These are phyloP conservation scores for Acanthosepion esculentum DNA, from an alignment of 2,888 invertebrate species.

Conservation along the genomic window DNA sequence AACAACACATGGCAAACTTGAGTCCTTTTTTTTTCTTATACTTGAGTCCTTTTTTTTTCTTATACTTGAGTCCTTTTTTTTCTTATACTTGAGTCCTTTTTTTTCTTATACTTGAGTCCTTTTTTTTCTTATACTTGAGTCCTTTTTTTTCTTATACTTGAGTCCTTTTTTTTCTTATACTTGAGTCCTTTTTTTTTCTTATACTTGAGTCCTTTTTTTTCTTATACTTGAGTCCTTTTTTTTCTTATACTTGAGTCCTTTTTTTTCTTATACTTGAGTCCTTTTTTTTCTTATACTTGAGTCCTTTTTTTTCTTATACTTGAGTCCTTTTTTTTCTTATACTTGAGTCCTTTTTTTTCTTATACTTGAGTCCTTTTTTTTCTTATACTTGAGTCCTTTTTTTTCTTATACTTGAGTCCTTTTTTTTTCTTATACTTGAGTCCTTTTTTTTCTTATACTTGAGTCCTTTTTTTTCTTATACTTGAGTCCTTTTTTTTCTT, in stretches of 20 bases:
- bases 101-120: not conserved
- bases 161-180: not conserved
- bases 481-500: not conserved
- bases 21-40: too few species aligned
- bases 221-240: not conserved
- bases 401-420: not conserved
- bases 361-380: not conserved
- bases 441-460: too few species aligned
- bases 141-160: too few species aligned
- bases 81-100: not conserved
- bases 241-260: not conserved
- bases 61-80: too few species aligned
- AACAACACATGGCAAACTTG: too few species aligned
- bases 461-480: not conserved
- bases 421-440: too few species aligned
- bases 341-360: not conserved
- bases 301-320: not conserved
- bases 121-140: not conserved
- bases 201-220: too few species aligned
- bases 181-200: not conserved
- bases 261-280: not conserved
- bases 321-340: not conserved
- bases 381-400: not conserved
- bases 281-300: too few species aligned
- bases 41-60: not conserved